Percentiles rank a stretch among this genome's conserved stretches.
phyloP scores from a whole-genome alignment of 2,797 vertebrate genomes.

The Otolemur crassicaudatus region DNA sequence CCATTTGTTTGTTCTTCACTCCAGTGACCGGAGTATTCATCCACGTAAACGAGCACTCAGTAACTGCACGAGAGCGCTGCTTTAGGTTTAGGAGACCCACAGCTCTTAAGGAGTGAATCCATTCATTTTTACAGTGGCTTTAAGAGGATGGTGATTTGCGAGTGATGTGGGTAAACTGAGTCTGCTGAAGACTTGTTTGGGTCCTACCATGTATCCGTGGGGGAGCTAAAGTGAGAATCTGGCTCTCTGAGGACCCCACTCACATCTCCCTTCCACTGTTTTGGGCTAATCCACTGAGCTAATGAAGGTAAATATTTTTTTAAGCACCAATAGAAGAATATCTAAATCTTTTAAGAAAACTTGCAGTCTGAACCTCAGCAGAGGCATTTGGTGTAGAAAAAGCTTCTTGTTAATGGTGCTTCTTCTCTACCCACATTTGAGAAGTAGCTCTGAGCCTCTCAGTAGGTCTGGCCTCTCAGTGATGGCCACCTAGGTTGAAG shows the following conservation, averaged over 20 bases:
- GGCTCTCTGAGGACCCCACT: neutral
- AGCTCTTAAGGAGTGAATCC: neutral
- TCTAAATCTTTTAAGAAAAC: constrained; percentile 16
- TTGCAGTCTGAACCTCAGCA: neutral
- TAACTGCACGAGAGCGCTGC: fast-evolving
- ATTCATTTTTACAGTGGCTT: neutral
- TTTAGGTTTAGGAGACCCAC: neutral
- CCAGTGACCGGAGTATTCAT: neutral
- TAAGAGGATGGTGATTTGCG: neutral
- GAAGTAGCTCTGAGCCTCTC: neutral
- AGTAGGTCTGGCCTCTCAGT: neutral
- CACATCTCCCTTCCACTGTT: neutral
- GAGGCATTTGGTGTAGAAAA: neutral
- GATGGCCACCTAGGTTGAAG: neutral
- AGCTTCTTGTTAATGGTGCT: constrained; percentile 15
- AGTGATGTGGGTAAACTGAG: neutral
- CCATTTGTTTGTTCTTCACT: neutral
- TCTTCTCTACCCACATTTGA: neutral
- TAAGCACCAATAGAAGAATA: neutral
- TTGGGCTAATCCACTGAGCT: neutral
- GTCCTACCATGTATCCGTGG: neutral
- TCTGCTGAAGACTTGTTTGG: neutral
- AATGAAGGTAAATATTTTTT: neutral
- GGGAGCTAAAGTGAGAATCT: neutral
- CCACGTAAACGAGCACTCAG: neutral